These are phyloP conservation scores for Notocelia uddmanniana DNA, from an alignment of 2,888 invertebrate genomes.

Conservation along the genomic window DNA sequence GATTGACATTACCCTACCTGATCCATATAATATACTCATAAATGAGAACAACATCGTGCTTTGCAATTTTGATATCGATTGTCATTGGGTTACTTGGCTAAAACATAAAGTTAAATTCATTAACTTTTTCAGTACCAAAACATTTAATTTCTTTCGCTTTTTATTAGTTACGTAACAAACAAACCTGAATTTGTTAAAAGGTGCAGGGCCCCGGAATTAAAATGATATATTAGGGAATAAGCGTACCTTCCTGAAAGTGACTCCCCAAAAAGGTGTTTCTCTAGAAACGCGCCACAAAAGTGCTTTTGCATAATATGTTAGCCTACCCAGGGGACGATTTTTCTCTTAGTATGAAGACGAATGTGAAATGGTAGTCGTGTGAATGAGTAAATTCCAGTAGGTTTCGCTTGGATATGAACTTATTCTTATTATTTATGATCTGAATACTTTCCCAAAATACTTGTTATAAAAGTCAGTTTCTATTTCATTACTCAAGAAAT, in stretches of 20 bases:
- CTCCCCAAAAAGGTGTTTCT: conserved; percentile 45
- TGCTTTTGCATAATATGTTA: conserved; percentile 46
- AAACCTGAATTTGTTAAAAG: conserved; percentile 18
- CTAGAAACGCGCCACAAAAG: conserved; percentile 39
- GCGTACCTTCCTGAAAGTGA: conserved; percentile 42
- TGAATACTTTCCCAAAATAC: not conserved
- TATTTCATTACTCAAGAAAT: no score
- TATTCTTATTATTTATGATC: not conserved
- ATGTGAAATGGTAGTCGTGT: conserved; percentile 31
- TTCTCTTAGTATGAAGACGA: conserved; percentile 45
- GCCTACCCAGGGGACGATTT: conserved; percentile 45
- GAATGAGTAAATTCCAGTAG: conserved; percentile 34
- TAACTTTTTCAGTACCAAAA: not conserved
- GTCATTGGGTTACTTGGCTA: not conserved
- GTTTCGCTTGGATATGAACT: not conserved
- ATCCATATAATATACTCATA: no score
- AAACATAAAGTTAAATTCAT: not conserved
- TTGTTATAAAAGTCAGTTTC: not conserved
- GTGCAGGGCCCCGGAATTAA: conserved; percentile 32
- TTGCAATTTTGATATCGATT: no score
- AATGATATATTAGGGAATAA: conserved; percentile 41
- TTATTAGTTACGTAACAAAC: not conserved
- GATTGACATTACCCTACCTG: no score
- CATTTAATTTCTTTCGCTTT: not conserved
- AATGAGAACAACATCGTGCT: no score